phyloP scores from a whole-genome alignment of 1,140 invertebrate species.

The Melitaea cinxia region DNA sequence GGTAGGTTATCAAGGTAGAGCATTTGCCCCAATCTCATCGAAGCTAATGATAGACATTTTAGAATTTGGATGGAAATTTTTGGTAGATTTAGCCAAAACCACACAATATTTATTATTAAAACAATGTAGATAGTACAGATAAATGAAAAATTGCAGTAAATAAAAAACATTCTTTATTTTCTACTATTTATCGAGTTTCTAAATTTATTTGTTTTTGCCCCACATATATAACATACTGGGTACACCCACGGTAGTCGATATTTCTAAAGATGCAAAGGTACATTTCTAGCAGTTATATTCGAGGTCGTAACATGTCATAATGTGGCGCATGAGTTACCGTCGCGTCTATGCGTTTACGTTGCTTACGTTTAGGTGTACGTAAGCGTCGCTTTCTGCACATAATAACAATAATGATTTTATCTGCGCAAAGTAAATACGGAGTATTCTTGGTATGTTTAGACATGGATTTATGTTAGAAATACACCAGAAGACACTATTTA shows the following conservation, averaged over 20 bases:
- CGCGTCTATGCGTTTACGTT: conserved; percentile 29
- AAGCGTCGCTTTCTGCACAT: conserved; percentile 12
- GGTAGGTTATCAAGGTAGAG: too few species aligned
- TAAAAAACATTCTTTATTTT: too few species aligned
- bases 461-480: not conserved
- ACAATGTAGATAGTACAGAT: too few species aligned
- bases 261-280: conserved; percentile 12
- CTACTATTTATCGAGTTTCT: too few species aligned
- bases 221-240: too few species aligned
- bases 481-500: not conserved
- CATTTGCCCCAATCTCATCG: too few species aligned
- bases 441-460: not conserved
- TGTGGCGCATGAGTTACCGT: conserved; percentile 64
- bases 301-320: conserved; percentile 68
- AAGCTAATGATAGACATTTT: too few species aligned
- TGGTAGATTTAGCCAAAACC: too few species aligned
- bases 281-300: conserved; percentile 57
- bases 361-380: not conserved
- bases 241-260: conserved; percentile 34
- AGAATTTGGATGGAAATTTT: too few species aligned
- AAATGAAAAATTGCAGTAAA: too few species aligned
- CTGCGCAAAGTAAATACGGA: conserved; percentile 1
- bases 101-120: too few species aligned
- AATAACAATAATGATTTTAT: conserved; percentile 20
- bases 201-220: too few species aligned